Conservation (phyloP, 2,888 invertebrate species). For the Eilema griseolum region DNA sequence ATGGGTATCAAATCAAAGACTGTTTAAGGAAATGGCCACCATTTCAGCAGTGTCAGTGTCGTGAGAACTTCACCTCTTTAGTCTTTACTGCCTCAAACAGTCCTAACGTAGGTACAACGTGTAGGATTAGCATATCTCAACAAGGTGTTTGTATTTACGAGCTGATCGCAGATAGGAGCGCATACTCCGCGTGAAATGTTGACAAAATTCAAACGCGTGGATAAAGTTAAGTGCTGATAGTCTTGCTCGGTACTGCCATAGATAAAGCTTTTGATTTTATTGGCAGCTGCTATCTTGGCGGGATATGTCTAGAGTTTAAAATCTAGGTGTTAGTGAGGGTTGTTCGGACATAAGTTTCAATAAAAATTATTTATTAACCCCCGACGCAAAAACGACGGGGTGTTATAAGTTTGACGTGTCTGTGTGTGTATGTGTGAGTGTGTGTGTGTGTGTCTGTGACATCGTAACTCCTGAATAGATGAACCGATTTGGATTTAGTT, state of each 20-base stretch:
- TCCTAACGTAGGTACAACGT: background rate
- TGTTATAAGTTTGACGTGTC: no score
- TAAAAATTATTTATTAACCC: no score
- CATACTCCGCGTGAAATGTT: background rate
- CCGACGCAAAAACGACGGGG: no score
- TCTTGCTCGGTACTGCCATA: background rate
- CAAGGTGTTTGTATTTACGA: background rate
- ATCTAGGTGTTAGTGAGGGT: background rate
- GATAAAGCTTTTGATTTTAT: slow-evolving; percentile 1
- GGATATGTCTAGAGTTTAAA: background rate
- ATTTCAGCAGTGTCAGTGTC: no score
- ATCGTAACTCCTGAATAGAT: no score
- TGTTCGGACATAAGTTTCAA: no score
- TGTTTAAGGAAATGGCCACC: background rate
- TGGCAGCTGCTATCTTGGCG: background rate
- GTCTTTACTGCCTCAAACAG: background rate
- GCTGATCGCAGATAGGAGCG: slow-evolving; percentile 6
- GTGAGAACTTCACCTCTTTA: background rate
- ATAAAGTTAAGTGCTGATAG: slow-evolving; percentile 2
- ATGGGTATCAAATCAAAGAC: no score
- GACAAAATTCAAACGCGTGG: background rate
- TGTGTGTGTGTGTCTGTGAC: no score
- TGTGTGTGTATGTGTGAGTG: no score
- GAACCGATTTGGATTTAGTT: no score
- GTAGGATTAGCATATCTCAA: slow-evolving; percentile 1